phyloP scores from a whole-genome alignment of 2,113 vertebrate species.

The Bambusicola thoracicus region DNA sequence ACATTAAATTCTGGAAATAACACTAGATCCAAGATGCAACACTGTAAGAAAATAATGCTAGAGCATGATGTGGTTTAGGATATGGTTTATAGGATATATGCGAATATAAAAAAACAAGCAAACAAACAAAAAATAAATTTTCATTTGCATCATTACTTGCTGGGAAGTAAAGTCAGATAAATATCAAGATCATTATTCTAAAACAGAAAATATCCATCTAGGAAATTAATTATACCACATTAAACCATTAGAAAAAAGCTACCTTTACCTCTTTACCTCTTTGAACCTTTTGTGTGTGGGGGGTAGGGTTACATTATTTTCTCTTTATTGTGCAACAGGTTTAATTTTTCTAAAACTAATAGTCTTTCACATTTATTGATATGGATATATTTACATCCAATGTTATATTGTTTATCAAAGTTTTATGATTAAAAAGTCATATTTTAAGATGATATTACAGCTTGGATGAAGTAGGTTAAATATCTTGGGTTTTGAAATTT shows the following conservation, averaged over 20 bases:
- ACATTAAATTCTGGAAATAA: background rate
- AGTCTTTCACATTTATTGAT: background rate
- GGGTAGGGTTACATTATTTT: background rate
- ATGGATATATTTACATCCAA: background rate
- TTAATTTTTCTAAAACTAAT: background rate
- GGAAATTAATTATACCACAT: background rate
- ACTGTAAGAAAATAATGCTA: background rate
- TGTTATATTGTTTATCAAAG: background rate
- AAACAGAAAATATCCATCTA: background rate
- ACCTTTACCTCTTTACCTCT: background rate
- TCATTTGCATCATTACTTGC: background rate
- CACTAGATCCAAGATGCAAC: background rate
- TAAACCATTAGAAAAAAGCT: background rate
- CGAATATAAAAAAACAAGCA: background rate
- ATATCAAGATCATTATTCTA: background rate
- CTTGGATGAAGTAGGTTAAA: background rate
- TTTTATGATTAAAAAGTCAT: background rate
- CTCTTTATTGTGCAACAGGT: background rate
- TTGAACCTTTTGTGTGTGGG: background rate
- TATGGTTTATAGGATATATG: background rate
- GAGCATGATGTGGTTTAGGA: background rate
- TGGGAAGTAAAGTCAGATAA: background rate
- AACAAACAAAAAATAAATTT: background rate
- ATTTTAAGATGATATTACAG: background rate
- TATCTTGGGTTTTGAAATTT: background rate